Evolutionary conservation across 2,113 vertebrate genomes (phyloP).

Genomic region (Dinomys branickii): DNA sequence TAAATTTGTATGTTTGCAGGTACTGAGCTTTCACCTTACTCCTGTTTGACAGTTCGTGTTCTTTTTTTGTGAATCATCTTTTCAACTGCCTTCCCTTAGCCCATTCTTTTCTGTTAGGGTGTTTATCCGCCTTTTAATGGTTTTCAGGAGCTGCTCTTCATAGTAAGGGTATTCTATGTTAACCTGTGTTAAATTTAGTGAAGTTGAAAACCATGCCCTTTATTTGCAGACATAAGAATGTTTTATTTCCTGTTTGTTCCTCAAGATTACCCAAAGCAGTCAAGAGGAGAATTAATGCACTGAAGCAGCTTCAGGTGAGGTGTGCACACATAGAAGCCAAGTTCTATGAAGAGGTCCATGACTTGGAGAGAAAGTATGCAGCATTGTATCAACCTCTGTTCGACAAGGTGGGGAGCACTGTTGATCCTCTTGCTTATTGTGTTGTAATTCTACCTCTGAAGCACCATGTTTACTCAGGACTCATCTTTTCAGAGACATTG

Average conservation of each 20-base stretch:
- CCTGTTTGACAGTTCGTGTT: neutral
- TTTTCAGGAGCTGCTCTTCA: neutral
- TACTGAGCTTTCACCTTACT: neutral
- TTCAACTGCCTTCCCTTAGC: neutral
- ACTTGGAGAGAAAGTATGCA: conserved; percentile 97
- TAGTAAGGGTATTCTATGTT: neutral
- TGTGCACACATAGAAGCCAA: conserved; percentile 97
- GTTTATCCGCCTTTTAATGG: neutral
- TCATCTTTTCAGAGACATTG: neutral
- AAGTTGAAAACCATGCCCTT: too few species aligned
- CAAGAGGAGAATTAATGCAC: conserved; percentile 95
- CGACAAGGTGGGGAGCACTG: conserved; percentile 91
- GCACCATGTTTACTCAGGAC: neutral
- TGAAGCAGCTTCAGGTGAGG: conserved; percentile 97
- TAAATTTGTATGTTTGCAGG: neutral
- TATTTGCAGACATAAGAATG: too few species aligned
- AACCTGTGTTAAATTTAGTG: neutral
- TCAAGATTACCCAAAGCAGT: conserved; percentile 94
- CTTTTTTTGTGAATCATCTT: neutral
- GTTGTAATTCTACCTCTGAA: neutral
- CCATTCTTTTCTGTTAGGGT: neutral
- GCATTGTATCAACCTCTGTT: conserved; percentile 95
- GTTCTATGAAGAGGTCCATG: conserved; percentile 99
- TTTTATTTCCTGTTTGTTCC: neutral
- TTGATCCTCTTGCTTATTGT: neutral